These are phyloP conservation scores for Nemopilema nomurai DNA, from an alignment of 30 jellyfish, hydroid and myxozoan species.

Conservation along the genomic window DNA sequence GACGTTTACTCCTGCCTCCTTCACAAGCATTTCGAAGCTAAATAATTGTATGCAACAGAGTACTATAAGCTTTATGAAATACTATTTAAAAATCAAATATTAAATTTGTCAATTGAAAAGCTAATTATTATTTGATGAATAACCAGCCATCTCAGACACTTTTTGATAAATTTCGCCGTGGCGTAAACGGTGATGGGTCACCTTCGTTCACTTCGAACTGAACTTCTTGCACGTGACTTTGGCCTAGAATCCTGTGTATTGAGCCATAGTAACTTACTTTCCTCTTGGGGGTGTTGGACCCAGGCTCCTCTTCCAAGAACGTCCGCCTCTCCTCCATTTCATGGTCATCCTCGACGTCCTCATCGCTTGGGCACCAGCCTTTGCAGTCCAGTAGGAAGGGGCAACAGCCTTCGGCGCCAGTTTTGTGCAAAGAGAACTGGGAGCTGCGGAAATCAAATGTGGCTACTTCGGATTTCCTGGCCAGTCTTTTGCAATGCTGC, in stretches of 20 bases:
- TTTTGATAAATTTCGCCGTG: conserved; percentile 37
- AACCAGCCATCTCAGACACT: conserved; percentile 18
- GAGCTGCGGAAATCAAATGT: conserved; percentile 75
- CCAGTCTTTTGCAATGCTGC: conserved; percentile 22
- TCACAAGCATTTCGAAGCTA: too few relatives aligned
- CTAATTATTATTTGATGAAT: background rate
- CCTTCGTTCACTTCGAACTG: conserved; percentile 27
- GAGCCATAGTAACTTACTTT: conserved; percentile 72
- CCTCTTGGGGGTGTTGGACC: conserved; percentile 58
- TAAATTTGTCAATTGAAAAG: background rate
- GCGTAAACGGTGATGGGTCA: conserved; percentile 35
- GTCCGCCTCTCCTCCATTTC: conserved; percentile 60
- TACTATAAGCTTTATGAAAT: too few relatives aligned
- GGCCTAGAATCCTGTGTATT: conserved; percentile 59
- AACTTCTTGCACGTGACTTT: conserved; percentile 9
- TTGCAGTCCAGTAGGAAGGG: conserved; percentile 29
- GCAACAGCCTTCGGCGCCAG: conserved; percentile 11
- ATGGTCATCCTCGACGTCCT: conserved; percentile 39
- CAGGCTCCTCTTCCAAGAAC: conserved; percentile 31
- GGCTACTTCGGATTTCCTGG: conserved; percentile 62
- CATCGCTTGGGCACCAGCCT: conserved; percentile 17
- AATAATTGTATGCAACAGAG: background rate
- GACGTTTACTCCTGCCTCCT: too few relatives aligned
- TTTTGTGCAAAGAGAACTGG: conserved; percentile 4
- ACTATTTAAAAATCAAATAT: background rate